Conservation (phyloP, 2,797 vertebrate genomes). For the Monodelphis domestica region DNA sequence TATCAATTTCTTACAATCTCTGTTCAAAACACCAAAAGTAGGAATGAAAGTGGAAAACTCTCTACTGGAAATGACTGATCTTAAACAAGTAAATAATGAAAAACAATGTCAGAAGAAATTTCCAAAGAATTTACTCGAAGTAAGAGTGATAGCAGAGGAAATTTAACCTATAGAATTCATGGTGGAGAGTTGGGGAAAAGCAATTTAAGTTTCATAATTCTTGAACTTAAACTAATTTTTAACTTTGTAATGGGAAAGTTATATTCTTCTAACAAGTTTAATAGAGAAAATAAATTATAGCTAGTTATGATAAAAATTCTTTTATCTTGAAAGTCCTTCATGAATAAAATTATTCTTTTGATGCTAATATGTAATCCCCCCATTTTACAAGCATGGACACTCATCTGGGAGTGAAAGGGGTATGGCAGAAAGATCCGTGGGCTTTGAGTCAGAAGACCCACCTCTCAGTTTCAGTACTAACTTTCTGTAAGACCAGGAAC, state of each 20-base stretch:
- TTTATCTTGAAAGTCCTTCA: background rate
- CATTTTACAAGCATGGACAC: background rate
- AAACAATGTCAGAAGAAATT: background rate
- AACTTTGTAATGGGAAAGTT: background rate
- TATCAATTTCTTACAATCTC: background rate
- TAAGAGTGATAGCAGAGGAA: background rate
- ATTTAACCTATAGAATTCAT: background rate
- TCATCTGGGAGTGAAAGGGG: background rate
- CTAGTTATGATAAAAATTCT: background rate
- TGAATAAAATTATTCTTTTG: background rate
- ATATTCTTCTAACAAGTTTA: background rate
- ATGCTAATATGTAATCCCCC: background rate
- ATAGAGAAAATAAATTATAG: background rate
- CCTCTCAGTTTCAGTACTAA: background rate
- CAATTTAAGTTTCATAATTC: background rate
- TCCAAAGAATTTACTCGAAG: background rate
- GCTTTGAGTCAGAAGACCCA: background rate
- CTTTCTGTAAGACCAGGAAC: background rate
- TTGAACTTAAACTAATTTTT: background rate
- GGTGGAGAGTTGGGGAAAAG: background rate
- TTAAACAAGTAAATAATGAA: background rate
- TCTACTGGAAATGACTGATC: background rate
- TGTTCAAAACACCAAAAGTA: background rate
- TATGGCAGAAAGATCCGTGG: background rate
- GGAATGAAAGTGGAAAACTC: background rate